Base-by-base conservation (phyloP, 2,113 vertebrate genomes). In the Myotis davidii region DNA sequence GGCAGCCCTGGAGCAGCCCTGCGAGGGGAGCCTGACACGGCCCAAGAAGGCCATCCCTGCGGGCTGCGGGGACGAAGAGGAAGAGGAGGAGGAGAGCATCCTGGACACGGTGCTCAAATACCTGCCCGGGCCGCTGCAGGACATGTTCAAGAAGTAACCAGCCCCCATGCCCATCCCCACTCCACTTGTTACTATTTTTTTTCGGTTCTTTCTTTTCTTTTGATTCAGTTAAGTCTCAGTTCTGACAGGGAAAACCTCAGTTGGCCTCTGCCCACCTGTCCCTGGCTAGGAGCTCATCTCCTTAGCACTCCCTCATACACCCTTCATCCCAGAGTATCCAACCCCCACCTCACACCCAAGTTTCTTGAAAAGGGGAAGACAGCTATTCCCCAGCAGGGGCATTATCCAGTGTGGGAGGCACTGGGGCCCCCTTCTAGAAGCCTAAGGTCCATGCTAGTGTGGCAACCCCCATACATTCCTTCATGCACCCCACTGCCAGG, bases 81-180 rank as follows among this genome's bases (percentile, higher is more conserved):
- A 99, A 0, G 99, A 99, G 0, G 99, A 99, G 8, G 99, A 99
- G 48, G 99, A 99, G 98, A 99, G 99, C 98, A 99, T 99, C 98
- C 99, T 99, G 83, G 99, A 99, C 98, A 99, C 99, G 6, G 99
- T 99, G 94, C 99, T 99, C 97, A 99, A 99, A 98, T 99, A 99
- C 95, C 99, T 99, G 96, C 99, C 99, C 0, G 99, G 99, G 94
- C 99, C 99, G 0, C 99, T 99, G 95, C 99, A 99, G 98, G 99
- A 99, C 98, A 99, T 99, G 99, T 99, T 99, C 98, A 99, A 99
- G 99, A 99, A 99, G 99, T 99, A 99, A 99, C 97, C 83, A 48
- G 90, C 79, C 16, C 97, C 85, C 85, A 97, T 2, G 50, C 54
- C 89, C 45, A 6, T 12, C 90, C 96, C 95, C 78, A 18, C n/a